Percentiles rank a stretch among this genome's conserved stretches.
Evolutionary conservation across 64 coral and sea anemone genomes (phyloP).

Genomic region (Orbicella faveolata): DNA sequence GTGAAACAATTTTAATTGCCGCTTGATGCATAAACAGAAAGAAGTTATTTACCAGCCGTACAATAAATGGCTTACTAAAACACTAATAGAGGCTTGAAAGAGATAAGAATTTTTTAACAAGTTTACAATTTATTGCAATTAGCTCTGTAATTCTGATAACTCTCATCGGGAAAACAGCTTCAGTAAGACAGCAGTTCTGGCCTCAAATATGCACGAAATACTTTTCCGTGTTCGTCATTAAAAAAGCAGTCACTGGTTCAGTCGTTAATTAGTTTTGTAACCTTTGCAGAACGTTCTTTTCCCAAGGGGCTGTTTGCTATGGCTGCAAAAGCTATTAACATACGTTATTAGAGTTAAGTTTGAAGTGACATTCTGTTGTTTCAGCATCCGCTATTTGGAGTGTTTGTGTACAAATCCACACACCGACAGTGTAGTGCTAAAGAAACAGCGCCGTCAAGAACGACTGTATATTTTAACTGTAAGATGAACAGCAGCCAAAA

Average conservation of each 20-base stretch:
- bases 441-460: neutral
- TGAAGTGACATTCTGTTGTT: neutral
- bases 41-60: neutral
- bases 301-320: conserved; percentile 7
- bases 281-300: conserved; percentile 18
- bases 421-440: neutral
- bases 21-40: conserved; percentile 24
- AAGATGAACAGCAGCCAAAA: conserved; percentile 18
- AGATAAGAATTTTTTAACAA: neutral
- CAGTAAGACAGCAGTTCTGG: neutral
- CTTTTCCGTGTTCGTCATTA: conserved; percentile 1
- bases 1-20: conserved; percentile 13
- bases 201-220: neutral
- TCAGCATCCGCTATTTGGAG: neutral
- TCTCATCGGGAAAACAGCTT: neutral
- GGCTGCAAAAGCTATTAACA: conserved; percentile 41
- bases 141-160: neutral
- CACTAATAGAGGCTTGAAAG: neutral
- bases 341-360: neutral
- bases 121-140: neutral
- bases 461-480: neutral
- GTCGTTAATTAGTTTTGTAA: conserved; percentile 26
- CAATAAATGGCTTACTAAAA: neutral
- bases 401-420: neutral
- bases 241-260: neutral